Base-by-base conservation (phyloP, 2,113 vertebrate genomes). In the Eulacestoma nigropectus region DNA sequence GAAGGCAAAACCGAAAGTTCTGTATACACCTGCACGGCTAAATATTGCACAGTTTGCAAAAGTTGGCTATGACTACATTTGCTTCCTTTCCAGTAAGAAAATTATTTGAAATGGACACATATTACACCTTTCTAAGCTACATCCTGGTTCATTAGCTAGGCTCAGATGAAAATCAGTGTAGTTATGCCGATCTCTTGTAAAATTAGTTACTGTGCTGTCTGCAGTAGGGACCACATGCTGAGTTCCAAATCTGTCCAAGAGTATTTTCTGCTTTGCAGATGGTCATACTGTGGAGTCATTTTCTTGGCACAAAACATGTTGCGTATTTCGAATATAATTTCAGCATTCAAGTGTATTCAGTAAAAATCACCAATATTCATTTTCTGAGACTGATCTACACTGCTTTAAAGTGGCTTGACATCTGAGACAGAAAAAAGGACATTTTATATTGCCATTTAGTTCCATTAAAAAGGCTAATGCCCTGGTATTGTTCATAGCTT, bases 221-320 rank as follows among this genome's bases (percentile, higher is more conserved):
- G 74, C 87, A 79, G 52, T 17, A 79, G 73, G 42, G 67, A 90
- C 89, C 70, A 92, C 93, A 89, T 90, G 88, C 85, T 90, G 70
- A 86, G 62, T 73, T 90, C 89, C 88, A 96, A 88, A 92, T 88
- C 62, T 86, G 93, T 80, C 80, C 70, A 75, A 52, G 32, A 90
- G 60, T 89, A 91, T 94, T 91, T 96, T 96, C 85, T 92, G 81
- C 84, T 84, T 89, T 90, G 81, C 88, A 96, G 84, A 95, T 82
- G 84, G 90, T 67, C 78, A 69, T 64, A 83, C 25, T 63, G 33
- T 83, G 65, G 78, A 94, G 87, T 93, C 69, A 94, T 55, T 92
- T 95, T 96, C 92, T 89, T 88, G 87, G 91, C 89, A 86, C 26
- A 90, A 90, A 86, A 75, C 12, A 46, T 42, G 57, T 68, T 85